Base-by-base conservation (phyloP, 2,797 vertebrate species). In the Fundulus diaphanus region DNA sequence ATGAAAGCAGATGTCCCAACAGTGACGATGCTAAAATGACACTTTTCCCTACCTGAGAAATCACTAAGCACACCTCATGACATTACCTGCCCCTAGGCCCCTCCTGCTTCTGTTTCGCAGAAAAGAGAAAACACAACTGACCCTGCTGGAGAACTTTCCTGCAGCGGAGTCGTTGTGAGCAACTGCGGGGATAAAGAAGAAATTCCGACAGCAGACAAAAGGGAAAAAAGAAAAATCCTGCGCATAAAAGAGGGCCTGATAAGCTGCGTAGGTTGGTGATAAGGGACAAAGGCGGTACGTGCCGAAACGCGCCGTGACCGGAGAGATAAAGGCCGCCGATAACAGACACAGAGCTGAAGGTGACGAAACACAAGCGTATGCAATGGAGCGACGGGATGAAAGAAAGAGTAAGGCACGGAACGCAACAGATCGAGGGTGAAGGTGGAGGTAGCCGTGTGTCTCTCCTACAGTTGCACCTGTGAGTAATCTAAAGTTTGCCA, bases 241-340 rank as follows among this genome's bases (percentile, higher is more conserved):
- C 51, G 76, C 92, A 94, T 93, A 92, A 93, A 94, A 88, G 68
- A 66, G 48, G 63, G 63, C 72, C 90, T 83, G 94, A 95, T 96
- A 95, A 95, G 92, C 80, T 70, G 85, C 91, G 87, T 66, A 88
- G 89, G 90, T 82, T 85, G 81, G 51, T 24, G 94, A 95, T 95
- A 95, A 92, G 86, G 89, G 76, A 95, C 94, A 94, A 95, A 94
- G 86, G 88, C 80, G 42, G 80, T 90, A 86, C 94, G 86, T 93
- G 94, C 93, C 93, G 88, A 92, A 94, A 95, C 91, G 82, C 81
- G 92, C 92, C 90, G 87, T 89, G 88, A 87, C 82, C 86, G 74
- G 76, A 33, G 74, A 92, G 94, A 94, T 94, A 91, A 86, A 88
- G 87, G 88, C 79, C 74, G 4, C 44, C 54, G 90, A 93, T 91